Percentiles rank a stretch among this genome's conserved stretches.
These are phyloP conservation scores for Vanessa tameamea DNA, from an alignment of 1,140 invertebrate species.

Conservation along the genomic window DNA sequence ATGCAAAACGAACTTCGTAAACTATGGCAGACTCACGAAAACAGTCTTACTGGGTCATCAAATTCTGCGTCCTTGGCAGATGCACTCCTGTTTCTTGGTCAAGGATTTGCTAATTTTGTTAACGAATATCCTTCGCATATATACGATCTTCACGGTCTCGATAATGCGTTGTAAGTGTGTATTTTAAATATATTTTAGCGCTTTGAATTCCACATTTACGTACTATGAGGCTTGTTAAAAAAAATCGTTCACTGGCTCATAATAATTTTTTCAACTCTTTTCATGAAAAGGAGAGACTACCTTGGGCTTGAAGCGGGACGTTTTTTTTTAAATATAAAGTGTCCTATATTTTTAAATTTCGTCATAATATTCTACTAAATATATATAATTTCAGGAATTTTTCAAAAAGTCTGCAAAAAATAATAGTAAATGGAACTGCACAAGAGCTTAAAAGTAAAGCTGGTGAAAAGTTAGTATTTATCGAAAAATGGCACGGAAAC, in stretches of 20 bases:
- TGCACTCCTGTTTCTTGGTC: conserved; percentile 25
- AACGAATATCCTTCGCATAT: conserved; percentile 13
- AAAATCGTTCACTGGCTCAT: no score
- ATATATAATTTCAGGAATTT: conserved; percentile 27
- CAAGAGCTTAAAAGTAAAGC: conserved; percentile 6
- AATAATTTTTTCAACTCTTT: no score
- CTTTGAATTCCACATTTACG: no score
- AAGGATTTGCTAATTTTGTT: conserved; percentile 24
- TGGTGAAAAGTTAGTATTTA: conserved; percentile 5
- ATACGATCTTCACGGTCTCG: conserved; percentile 12
- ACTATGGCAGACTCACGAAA: background rate
- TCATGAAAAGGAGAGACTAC: no score
- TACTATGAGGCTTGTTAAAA: no score
- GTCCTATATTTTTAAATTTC: no score
- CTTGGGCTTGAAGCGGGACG: no score
- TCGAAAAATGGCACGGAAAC: conserved; percentile 33
- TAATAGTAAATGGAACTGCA: conserved; percentile 18
- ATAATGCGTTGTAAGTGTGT: background rate
- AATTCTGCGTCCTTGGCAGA: conserved; percentile 13
- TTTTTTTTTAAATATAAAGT: no score
- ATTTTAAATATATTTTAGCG: background rate
- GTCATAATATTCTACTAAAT: background rate
- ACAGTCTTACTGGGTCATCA: background rate
- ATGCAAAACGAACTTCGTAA: background rate
- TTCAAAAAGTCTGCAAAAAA: conserved; percentile 2